Evolutionary conservation across 2,113 vertebrate species (phyloP).

Genomic region (Bubo blakistoni): DNA sequence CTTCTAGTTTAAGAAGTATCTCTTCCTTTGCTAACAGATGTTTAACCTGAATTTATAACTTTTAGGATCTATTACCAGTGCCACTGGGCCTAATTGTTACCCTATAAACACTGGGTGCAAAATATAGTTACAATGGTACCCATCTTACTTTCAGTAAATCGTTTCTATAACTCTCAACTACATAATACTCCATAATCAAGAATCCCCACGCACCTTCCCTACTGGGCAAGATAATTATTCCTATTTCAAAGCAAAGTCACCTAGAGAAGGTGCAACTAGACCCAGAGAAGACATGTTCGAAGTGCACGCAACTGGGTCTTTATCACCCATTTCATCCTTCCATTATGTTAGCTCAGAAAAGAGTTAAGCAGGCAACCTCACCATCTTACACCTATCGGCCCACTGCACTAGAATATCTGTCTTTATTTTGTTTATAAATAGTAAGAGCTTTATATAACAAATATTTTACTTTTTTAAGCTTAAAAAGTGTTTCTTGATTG

Average conservation of each 20-base stretch:
- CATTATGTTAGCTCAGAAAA: neutral
- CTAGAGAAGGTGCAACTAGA: neutral
- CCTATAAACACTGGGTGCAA: neutral
- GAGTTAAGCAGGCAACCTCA: neutral
- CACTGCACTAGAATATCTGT: neutral
- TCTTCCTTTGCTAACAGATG: neutral
- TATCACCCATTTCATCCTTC: neutral
- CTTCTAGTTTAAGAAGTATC: neutral
- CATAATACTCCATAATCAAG: neutral
- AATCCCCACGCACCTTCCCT: neutral
- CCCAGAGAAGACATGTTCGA: neutral
- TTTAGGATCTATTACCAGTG: neutral
- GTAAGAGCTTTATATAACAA: neutral
- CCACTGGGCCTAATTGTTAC: neutral
- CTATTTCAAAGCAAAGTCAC: neutral
- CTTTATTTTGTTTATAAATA: neutral
- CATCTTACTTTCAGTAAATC: neutral
- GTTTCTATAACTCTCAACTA: neutral
- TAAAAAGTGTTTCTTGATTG: neutral
- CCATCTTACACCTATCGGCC: neutral
- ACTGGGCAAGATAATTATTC: neutral
- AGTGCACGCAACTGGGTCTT: neutral
- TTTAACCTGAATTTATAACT: neutral
- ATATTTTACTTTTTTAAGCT: neutral
- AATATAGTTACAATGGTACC: neutral